phyloP scores from a whole-genome alignment of 2,888 invertebrate genomes.

The Girardia tigrina region DNA sequence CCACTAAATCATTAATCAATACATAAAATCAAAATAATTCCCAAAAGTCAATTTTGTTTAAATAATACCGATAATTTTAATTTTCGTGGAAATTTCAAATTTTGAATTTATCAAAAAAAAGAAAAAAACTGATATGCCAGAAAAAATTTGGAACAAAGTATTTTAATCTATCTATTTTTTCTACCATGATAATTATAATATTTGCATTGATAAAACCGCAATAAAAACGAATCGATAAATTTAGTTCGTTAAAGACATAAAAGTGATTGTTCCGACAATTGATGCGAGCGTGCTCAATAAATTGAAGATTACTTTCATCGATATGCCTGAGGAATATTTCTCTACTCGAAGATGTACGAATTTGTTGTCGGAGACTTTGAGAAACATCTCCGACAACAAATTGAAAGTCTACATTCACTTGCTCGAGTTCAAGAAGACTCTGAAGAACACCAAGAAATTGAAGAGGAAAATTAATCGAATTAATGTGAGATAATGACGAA shows the following conservation, averaged over 20 bases:
- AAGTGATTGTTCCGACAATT: background rate
- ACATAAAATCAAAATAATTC: too few species aligned
- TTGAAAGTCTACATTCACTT: background rate
- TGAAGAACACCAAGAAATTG: background rate
- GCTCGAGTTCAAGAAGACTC: background rate
- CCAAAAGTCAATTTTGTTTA: too few species aligned
- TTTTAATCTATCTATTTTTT: background rate
- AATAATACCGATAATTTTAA: too few species aligned
- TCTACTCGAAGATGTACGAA: background rate
- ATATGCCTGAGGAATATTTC: background rate
- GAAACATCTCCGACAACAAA: background rate
- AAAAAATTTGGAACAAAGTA: background rate
- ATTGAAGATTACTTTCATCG: background rate
- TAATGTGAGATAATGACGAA: too few species aligned
- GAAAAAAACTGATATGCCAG: too few species aligned
- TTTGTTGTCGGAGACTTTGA: background rate
- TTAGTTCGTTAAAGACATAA: background rate
- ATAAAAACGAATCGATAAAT: too few species aligned
- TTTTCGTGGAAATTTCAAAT: too few species aligned
- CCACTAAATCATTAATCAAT: too few species aligned
- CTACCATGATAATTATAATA: too few species aligned
- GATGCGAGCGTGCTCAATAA: background rate
- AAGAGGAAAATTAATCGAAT: too few species aligned
- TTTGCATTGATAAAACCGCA: too few species aligned
- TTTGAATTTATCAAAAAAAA: too few species aligned